A percentile compares a stretch with the other conserved stretches of the same genome.
These are phyloP conservation scores for Damaliscus lunatus DNA, from an alignment of 2,113 vertebrate species.

Conservation along the genomic window DNA sequence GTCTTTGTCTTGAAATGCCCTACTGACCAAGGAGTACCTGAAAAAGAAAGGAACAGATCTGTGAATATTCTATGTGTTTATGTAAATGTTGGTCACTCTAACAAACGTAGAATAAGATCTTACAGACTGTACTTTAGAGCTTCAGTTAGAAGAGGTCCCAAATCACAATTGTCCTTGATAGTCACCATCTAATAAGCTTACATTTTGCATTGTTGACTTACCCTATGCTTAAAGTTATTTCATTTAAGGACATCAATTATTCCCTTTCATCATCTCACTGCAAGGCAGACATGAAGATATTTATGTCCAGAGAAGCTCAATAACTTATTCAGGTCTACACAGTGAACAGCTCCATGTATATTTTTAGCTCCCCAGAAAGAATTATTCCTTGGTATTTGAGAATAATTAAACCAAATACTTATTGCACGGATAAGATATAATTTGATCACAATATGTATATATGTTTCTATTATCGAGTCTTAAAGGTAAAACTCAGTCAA, in stretches of 20 bases:
- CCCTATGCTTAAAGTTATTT: not conserved
- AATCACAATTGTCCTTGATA: not conserved
- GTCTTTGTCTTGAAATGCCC: slow-evolving; percentile 12
- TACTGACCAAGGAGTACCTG: not conserved
- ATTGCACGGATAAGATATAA: not conserved
- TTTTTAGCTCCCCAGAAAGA: not conserved
- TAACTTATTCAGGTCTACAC: not conserved
- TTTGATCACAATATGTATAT: not conserved
- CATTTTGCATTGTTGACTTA: not conserved
- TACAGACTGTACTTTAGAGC: not conserved
- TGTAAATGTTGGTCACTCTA: not conserved
- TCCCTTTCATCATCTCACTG: not conserved
- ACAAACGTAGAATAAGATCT: not conserved
- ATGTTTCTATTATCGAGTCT: not conserved
- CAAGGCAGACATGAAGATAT: not conserved
- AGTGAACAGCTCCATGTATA: not conserved
- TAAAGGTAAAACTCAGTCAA: not conserved
- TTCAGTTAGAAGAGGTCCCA: not conserved
- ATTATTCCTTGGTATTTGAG: not conserved
- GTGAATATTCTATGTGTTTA: not conserved
- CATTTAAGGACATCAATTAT: not conserved
- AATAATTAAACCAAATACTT: not conserved
- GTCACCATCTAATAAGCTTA: not conserved
- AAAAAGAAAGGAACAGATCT: not conserved
- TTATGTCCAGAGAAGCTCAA: not conserved